Conservation (phyloP, 2,888 invertebrate species). For the Lasioglossum vierecki region DNA sequence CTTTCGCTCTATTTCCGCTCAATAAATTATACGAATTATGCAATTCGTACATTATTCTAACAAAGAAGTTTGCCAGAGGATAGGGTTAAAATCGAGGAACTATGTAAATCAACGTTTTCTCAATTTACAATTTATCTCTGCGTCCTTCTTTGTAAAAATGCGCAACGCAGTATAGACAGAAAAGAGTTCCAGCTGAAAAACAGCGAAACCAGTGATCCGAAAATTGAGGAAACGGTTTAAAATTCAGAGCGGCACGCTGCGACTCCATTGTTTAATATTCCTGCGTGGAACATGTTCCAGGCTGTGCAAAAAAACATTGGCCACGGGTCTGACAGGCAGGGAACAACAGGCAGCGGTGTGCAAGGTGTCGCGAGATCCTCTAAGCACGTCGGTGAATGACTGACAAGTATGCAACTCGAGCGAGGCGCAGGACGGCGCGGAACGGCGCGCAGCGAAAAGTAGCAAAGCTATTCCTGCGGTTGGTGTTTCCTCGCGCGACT, state of each 20-base stretch:
- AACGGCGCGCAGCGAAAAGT: constrained; percentile 71
- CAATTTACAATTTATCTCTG: background rate
- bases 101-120: too few species aligned
- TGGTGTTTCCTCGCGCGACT: constrained; percentile 71
- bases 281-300: background rate
- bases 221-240: background rate
- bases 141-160: background rate
- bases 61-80: background rate
- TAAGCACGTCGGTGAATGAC: constrained; percentile 30
- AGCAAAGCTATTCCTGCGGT: constrained; percentile 74
- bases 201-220: background rate
- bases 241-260: background rate
- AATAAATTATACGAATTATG: too few species aligned
- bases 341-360: constrained; percentile 25
- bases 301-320: background rate
- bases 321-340: background rate
- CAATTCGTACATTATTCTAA: background rate
- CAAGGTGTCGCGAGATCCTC: constrained; percentile 38
- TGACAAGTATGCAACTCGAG: constrained; percentile 50
- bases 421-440: constrained; percentile 23
- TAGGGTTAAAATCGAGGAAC: too few species aligned
- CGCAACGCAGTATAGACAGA: background rate
- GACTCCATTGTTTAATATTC: constrained; percentile 7
- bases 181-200: background rate
- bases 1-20: background rate